A percentile compares a stretch with the other conserved stretches of the same genome.
phyloP scores from a whole-genome alignment of 2,797 vertebrate species.

The Limosa lapponica region DNA sequence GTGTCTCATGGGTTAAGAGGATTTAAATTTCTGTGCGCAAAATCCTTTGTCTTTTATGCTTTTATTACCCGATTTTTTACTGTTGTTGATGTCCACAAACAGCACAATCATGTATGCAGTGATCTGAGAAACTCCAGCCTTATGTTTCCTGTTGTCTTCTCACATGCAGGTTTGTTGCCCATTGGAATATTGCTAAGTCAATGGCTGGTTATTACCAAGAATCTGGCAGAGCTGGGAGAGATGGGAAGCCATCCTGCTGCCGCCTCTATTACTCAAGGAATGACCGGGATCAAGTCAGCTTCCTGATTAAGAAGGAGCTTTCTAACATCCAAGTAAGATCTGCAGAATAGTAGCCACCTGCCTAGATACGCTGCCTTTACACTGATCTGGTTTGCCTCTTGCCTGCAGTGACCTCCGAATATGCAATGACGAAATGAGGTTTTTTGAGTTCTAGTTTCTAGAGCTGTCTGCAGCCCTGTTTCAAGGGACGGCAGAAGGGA shows the following conservation, averaged over 20 bases:
- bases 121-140: not conserved
- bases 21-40: not conserved
- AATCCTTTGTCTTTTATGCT: not conserved
- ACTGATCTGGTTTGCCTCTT: not conserved
- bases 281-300: slow-evolving; percentile 90
- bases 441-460: not conserved
- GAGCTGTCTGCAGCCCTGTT: not conserved
- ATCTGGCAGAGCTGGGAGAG: slow-evolving; percentile 94
- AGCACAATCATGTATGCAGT: not conserved
- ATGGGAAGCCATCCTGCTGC: slow-evolving; percentile 90
- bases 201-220: slow-evolving; percentile 98
- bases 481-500: not conserved
- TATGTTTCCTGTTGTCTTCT: not conserved
- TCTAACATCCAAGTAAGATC: slow-evolving; percentile 83
- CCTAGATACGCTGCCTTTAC: not conserved
- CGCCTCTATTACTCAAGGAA: slow-evolving; percentile 92
- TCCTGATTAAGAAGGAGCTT: slow-evolving; percentile 92
- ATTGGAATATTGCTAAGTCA: slow-evolving; percentile 98
- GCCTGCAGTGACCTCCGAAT: not conserved
- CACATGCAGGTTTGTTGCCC: slow-evolving; percentile 90
- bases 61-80: not conserved
- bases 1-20: not conserved
- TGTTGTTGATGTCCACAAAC: not conserved
- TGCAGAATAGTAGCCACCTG: not conserved
- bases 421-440: not conserved